Conservation (phyloP, 2,888 invertebrate species). For the Agrochola lota region DNA sequence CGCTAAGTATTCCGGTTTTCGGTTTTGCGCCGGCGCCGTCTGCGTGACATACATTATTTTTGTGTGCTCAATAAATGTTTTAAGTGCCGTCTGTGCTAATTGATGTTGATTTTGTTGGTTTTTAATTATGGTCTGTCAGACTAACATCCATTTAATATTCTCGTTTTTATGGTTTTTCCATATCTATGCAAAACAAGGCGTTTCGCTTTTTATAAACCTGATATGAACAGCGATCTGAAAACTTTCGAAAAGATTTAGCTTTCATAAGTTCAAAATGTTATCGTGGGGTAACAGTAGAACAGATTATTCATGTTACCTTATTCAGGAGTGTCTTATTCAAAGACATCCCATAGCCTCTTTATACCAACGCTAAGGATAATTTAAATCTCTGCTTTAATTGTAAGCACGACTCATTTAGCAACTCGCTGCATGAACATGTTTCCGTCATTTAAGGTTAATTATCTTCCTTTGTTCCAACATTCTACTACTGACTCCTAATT, state of each 20-base stretch:
- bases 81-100: conserved; percentile 33
- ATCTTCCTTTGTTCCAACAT: conserved; percentile 45
- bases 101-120: conserved; percentile 45
- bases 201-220: conserved; percentile 46
- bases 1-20: conserved; percentile 61
- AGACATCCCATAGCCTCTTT: not conserved
- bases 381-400: conserved; percentile 42
- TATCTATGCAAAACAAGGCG: not conserved
- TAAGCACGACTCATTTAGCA: conserved; percentile 53
- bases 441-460: conserved; percentile 53
- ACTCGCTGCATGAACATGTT: conserved; percentile 41
- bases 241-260: conserved; percentile 24
- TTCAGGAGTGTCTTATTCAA: conserved; percentile 20
- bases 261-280: conserved; percentile 1
- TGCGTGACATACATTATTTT: conserved; percentile 54
- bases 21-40: conserved; percentile 58
- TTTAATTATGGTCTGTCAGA: conserved; percentile 27
- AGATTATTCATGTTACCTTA: not conserved
- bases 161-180: conserved; percentile 30
- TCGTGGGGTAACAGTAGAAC: not conserved
- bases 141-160: conserved; percentile 24
- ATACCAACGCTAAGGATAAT: conserved; percentile 35
- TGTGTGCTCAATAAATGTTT: conserved; percentile 45
- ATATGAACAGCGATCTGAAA: conserved; percentile 4
- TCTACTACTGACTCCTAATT: conserved; percentile 41